A percentile compares a stretch with the other conserved stretches of the same genome.
These are phyloP conservation scores for Danio kyathit DNA, from an alignment of 2,797 vertebrate species.

Conservation along the genomic window DNA sequence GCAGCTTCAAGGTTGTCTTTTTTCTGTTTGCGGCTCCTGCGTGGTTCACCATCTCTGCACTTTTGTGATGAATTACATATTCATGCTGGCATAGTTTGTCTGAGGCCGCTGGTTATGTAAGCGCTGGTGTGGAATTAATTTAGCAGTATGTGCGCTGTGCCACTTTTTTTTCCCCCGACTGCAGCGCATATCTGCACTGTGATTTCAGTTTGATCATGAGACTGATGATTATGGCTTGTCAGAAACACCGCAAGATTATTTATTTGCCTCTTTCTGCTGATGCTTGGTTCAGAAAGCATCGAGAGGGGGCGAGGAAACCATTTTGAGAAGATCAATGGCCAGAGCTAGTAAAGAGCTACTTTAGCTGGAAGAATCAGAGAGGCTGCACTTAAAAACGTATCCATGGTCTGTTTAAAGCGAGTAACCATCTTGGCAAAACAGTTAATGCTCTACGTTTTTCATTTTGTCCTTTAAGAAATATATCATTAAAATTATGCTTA, in stretches of 20 bases:
- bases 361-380: background rate
- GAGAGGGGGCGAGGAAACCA: conserved; percentile 26
- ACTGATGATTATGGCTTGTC: conserved; percentile 37
- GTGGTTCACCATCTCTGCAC: conserved; percentile 42
- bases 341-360: conserved; percentile 2
- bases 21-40: conserved; percentile 49
- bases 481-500: background rate
- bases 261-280: conserved; percentile 22
- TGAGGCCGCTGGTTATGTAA: conserved; percentile 77
- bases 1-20: conserved; percentile 38
- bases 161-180: conserved; percentile 51
- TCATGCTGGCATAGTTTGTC: conserved; percentile 71
- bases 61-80: conserved; percentile 75
- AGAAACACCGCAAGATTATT: conserved; percentile 32
- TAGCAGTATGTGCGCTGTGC: conserved; percentile 65
- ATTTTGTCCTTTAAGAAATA: background rate
- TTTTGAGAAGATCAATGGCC: conserved; percentile 23
- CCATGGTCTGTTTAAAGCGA: background rate
- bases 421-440: background rate
- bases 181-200: conserved; percentile 32
- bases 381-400: conserved; percentile 5
- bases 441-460: background rate
- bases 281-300: conserved; percentile 17
- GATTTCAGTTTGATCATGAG: conserved; percentile 39
- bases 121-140: conserved; percentile 75